Evolutionary conservation across 2,797 vertebrate genomes (phyloP).

Genomic region (Epinephelus malabaricus): DNA sequence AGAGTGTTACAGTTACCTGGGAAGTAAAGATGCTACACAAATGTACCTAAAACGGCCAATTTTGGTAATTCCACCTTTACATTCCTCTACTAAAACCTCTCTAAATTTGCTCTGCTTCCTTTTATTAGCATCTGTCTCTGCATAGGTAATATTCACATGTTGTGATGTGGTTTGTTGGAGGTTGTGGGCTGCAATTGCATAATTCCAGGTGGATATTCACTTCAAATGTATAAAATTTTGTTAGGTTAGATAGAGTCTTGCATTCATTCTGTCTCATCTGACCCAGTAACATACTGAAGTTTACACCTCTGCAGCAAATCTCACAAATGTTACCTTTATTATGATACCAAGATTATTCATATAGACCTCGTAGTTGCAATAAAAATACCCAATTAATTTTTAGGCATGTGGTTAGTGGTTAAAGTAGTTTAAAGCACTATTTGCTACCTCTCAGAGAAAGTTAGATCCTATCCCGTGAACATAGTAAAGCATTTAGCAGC

Average conservation of each 20-base stretch:
- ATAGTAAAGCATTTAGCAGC: not conserved
- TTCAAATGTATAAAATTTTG: not conserved
- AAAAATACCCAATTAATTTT: too few relatives aligned
- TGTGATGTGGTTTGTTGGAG: not conserved
- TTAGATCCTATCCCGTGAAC: not conserved
- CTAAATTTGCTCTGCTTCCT: not conserved
- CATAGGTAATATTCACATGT: not conserved
- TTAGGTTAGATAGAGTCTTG: too few relatives aligned
- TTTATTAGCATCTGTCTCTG: not conserved
- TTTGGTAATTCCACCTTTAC: not conserved
- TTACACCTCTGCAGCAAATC: too few relatives aligned
- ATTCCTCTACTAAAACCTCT: not conserved
- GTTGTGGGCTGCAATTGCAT: not conserved
- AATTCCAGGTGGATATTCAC: not conserved
- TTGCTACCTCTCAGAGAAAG: not conserved
- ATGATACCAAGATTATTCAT: too few relatives aligned
- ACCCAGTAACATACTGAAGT: too few relatives aligned
- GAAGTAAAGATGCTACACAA: not conserved
- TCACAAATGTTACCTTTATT: too few relatives aligned
- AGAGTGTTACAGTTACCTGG: not conserved
- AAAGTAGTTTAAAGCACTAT: too few relatives aligned
- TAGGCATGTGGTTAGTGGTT: too few relatives aligned
- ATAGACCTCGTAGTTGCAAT: too few relatives aligned
- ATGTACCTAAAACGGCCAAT: not conserved
- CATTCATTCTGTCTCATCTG: too few relatives aligned